Evolutionary conservation across 2,797 vertebrate species (phyloP).

Genomic region (Danionella dracula): DNA sequence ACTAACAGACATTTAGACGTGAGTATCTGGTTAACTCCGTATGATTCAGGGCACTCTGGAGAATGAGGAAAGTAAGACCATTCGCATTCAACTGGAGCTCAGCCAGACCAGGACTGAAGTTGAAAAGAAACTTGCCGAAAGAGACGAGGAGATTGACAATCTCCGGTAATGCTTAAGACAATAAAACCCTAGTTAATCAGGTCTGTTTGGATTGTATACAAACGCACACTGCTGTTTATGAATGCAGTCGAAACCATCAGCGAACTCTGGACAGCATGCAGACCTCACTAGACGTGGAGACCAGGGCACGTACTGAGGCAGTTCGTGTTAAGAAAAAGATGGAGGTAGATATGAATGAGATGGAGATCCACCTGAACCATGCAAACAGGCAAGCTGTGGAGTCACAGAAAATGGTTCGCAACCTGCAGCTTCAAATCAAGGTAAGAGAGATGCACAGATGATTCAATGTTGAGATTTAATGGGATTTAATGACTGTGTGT

Average conservation of each 20-base stretch:
- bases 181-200: not conserved
- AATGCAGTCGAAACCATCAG: constrained; percentile 80
- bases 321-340: constrained; percentile 88
- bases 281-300: constrained; percentile 78
- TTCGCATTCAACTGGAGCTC: constrained; percentile 82
- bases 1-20: not conserved
- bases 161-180: constrained; percentile 59
- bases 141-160: constrained; percentile 83
- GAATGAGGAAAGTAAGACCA: constrained; percentile 86
- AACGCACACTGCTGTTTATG: not conserved
- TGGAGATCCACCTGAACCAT: constrained; percentile 84
- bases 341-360: constrained; percentile 87
- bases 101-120: constrained; percentile 83
- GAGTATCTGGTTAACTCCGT: not conserved
- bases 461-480: not conserved
- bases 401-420: constrained; percentile 74
- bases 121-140: constrained; percentile 81
- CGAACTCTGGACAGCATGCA: constrained; percentile 82
- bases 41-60: constrained; percentile 81
- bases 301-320: constrained; percentile 79
- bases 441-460: constrained; percentile 46
- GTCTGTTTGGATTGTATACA: not conserved
- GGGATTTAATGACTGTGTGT: not conserved
- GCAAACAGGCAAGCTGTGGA: constrained; percentile 79
- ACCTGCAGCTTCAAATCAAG: constrained; percentile 85